Conservation (phyloP, 2,888 invertebrate genomes). For the Euclidia mi region DNA sequence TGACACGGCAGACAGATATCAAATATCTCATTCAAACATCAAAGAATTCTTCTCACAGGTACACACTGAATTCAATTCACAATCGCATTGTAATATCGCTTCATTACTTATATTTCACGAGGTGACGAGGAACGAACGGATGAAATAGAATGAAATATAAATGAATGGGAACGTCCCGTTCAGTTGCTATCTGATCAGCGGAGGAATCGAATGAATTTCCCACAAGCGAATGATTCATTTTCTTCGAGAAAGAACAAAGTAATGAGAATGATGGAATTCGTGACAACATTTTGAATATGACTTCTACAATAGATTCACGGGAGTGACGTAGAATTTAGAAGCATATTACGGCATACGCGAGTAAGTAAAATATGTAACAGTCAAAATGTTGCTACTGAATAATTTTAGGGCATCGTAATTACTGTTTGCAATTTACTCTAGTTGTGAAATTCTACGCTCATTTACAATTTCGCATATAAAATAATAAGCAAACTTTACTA, state of each 20-base stretch:
- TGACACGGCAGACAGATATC: no score
- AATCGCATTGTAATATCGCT: conserved; percentile 23
- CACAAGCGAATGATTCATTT: conserved; percentile 46
- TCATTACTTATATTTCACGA: conserved; percentile 42
- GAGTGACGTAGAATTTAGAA: not conserved
- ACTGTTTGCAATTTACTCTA: no score
- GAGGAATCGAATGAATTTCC: conserved; percentile 63
- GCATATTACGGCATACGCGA: no score
- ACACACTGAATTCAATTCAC: conserved; percentile 11
- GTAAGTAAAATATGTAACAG: no score
- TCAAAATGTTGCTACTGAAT: no score
- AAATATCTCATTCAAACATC: not conserved
- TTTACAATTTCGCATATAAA: no score
- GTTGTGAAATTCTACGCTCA: no score
- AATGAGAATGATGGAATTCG: conserved; percentile 27
- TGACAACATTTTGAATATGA: not conserved
- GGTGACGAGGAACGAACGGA: conserved; percentile 38
- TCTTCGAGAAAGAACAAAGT: conserved; percentile 35
- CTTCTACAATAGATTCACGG: not conserved
- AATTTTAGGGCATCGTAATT: no score
- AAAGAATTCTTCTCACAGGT: conserved; percentile 2
- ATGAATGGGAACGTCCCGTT: conserved; percentile 42
- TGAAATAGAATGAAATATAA: conserved; percentile 45
- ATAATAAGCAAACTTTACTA: no score
- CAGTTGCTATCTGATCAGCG: conserved; percentile 56